Conservation (phyloP, 1,140 invertebrate species). For the Procambarus virginalis region DNA sequence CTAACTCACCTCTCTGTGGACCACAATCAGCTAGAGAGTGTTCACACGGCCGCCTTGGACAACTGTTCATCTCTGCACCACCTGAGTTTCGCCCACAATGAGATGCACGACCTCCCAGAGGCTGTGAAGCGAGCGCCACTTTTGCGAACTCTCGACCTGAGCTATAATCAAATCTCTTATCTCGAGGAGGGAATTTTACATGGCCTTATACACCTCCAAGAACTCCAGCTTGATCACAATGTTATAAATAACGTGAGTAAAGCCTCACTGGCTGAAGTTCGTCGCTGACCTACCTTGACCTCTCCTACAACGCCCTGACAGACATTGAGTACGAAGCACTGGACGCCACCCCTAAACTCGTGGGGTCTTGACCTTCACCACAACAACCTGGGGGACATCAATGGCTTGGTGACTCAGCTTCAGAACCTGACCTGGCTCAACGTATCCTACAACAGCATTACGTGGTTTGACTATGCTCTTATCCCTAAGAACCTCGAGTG, state of each 20-base stretch:
- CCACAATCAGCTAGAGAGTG: constrained; percentile 85
- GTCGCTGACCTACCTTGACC: constrained; percentile 88
- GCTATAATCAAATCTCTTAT: constrained; percentile 87
- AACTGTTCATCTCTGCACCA: constrained; percentile 90
- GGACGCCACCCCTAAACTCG: constrained; percentile 84
- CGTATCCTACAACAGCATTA: constrained; percentile 88
- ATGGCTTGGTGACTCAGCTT: constrained; percentile 87
- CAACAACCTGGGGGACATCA: constrained; percentile 89
- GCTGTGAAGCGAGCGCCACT: constrained; percentile 85
- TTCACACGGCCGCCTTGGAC: constrained; percentile 76
- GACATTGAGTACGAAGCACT: constrained; percentile 88
- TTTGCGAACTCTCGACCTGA: constrained; percentile 89
- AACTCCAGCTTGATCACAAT: constrained; percentile 89
- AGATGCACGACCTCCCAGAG: constrained; percentile 86
- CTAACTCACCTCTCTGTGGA: constrained; percentile 85
- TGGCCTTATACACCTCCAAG: constrained; percentile 86
- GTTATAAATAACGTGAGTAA: constrained; percentile 88
- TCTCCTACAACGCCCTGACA: constrained; percentile 88
- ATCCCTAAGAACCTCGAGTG: constrained; percentile 90
- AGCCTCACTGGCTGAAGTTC: constrained; percentile 83
- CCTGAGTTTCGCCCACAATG: constrained; percentile 91
- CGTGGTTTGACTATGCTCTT: constrained; percentile 93
- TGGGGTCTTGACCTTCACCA: constrained; percentile 90
- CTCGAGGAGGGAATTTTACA: constrained; percentile 86
- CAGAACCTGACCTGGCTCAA: constrained; percentile 88